phyloP scores from a whole-genome alignment of 2,888 invertebrate species.

The Tetragonula carbonaria region DNA sequence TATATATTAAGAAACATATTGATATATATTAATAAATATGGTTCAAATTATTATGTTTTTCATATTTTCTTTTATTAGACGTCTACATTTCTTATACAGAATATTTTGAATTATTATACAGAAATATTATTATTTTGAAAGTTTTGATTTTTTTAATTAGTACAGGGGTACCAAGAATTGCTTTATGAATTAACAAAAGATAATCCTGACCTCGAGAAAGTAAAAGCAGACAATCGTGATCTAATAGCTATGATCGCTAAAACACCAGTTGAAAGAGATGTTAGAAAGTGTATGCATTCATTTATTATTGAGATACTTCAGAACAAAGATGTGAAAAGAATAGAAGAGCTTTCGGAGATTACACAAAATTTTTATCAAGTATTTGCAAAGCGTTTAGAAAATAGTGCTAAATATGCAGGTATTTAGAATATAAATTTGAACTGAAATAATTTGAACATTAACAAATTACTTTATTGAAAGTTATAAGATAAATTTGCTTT shows the following conservation, averaged over 20 bases:
- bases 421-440: conserved; percentile 42
- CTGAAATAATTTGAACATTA: conserved; percentile 4
- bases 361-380: conserved; percentile 96
- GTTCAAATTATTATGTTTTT: background rate
- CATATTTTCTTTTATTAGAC: background rate
- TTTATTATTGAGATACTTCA: conserved; percentile 88
- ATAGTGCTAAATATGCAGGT: conserved; percentile 87
- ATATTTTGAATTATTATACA: background rate
- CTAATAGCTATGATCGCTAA: conserved; percentile 76
- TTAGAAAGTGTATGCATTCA: conserved; percentile 88
- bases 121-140: background rate
- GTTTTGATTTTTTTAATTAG: conserved; percentile 68
- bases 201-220: conserved; percentile 85
- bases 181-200: conserved; percentile 82
- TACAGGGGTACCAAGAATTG: conserved; percentile 83
- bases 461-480: background rate
- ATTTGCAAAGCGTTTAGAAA: conserved; percentile 90
- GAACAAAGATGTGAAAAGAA: conserved; percentile 86
- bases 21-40: background rate
- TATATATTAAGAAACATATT: background rate
- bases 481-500: background rate
- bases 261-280: conserved; percentile 86
- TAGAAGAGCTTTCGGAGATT: conserved; percentile 95
- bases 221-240: conserved; percentile 83
- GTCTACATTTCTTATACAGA: background rate